Evolutionary conservation across 2,113 vertebrate species (phyloP).

Genomic region (Labeo rohita): DNA sequence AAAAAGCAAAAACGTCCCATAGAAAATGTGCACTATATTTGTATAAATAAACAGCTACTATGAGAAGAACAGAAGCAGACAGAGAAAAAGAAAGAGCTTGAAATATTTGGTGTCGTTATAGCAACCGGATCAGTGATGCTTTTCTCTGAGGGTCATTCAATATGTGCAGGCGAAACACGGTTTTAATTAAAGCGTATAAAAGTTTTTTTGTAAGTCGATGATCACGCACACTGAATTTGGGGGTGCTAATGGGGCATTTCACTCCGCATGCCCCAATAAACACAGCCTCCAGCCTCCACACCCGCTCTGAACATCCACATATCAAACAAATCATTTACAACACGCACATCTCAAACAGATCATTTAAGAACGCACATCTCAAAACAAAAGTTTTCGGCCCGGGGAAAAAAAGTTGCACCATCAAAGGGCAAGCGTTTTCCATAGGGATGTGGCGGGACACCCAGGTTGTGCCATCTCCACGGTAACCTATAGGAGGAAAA

Average conservation of each 20-base stretch:
- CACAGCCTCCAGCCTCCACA: constrained; percentile 60
- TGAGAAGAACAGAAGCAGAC: constrained; percentile 64
- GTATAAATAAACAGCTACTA: constrained; percentile 49
- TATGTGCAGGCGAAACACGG: constrained; percentile 71
- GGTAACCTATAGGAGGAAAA: constrained; percentile 67
- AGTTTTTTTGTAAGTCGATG: constrained; percentile 75
- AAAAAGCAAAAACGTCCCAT: neutral
- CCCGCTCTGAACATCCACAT: constrained; percentile 20
- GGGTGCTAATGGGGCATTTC: constrained; percentile 74
- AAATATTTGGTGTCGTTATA: constrained; percentile 84
- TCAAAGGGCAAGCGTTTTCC: constrained; percentile 11
- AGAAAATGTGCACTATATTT: neutral
- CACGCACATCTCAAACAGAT: constrained; percentile 15
- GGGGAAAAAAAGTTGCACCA: constrained; percentile 11
- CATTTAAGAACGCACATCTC: constrained; percentile 17
- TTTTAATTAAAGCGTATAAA: constrained; percentile 76
- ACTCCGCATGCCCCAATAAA: constrained; percentile 73
- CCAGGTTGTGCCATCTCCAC: constrained; percentile 76
- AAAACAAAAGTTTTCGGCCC: neutral
- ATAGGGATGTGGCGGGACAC: constrained; percentile 65
- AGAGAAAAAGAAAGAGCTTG: constrained; percentile 68
- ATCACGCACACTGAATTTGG: constrained; percentile 70
- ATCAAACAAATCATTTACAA: constrained; percentile 30
- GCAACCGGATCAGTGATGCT: constrained; percentile 79
- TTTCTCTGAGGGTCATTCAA: constrained; percentile 81